Base-by-base conservation (phyloP, 2,888 invertebrate species). In the Muschampia plurimacula region DNA sequence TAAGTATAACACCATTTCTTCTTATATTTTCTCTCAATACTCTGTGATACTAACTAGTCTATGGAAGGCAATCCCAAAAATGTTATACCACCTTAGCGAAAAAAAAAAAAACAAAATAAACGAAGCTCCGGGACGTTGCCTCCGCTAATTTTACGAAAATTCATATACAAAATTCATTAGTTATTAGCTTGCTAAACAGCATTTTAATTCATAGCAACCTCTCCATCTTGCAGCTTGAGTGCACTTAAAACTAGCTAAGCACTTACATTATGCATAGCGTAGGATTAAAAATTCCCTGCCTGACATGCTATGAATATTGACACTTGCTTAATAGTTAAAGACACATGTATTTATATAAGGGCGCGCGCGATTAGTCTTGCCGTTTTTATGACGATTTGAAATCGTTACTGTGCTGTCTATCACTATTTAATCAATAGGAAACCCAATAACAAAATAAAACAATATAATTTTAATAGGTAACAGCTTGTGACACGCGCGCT, bases 231-330 rank as follows among this genome's bases (percentile, higher is more conserved):
- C 52, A 63, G 66, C 49, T 10, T 8, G 44, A 67, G 62, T 67
- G 72, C 72, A 67, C 72, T 72, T 72, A 55, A 72, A 67, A 60
- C 66, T 66, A 60, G 46, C 72, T 62, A 71, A 67, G 72, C 62
- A 67, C 72, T 72, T 41, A 62, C 52, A 72, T 72, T 72, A 67
- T 72, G 62, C 72, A 72, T 39, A 46, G 57, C 44, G 60, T 67
- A 67, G 72, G 67, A 52, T 72, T 72, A 72, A 72, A 72, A 72
- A 55, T 67, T 67, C 44, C 52, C 67, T 63, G 67, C 72, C 60
- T 72, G 62, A 67, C 67, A 67, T 72, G 41, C 60, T 72, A 63
- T 72, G 62, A 72, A 72, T 72, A 72, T 72, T 67, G 72, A 72
- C 67, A 67, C 72, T 67, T 64, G 71, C 66, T 72, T 67, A 67